Evolutionary conservation across 2,113 vertebrate species (phyloP), one percentile per base, ranked within the genome.

Genomic region (Colaptes auratus): DNA sequence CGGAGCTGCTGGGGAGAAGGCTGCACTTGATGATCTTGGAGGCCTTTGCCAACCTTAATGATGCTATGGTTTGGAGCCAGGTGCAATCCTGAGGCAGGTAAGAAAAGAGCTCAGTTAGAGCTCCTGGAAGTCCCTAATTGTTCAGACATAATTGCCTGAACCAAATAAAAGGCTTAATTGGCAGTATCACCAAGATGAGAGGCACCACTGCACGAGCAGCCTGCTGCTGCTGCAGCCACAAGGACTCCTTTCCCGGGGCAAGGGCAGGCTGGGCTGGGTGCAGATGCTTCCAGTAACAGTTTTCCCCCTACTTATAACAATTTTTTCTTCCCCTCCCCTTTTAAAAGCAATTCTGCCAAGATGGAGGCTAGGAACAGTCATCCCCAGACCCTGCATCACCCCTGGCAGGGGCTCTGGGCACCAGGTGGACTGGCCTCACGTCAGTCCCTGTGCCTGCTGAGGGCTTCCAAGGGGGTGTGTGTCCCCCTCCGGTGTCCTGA

Each of bases 231-330:
- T 73, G 90, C 93, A 95, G 91, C 96, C 97, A 96, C 76, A 90
- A 86, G n/a, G n/a, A n/a, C n/a, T n/a, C n/a, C n/a, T n/a, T n/a
- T n/a, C n/a, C n/a, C n/a, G n/a, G n/a, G n/a, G n/a, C n/a, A 96
- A 96, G 90, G 88, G 92, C 89, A 82, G 86, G 81, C 93, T 61
- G 77, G 3, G 96, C 69, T 94, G 90, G 61, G 73, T 76, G 72
- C 97, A 97, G 71, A 95, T 97, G 97, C 82, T 97, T 97, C 80
- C 66, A 96, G 97, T 97, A 88, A 96, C n/a, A n/a, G n/a, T 91
- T 81, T 35, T 50, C 3, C 21, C 48, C 88, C 83, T 82, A 46
- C 89, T 96, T 67, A 64, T 55, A 88, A 89, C 90, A 97, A 97
- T 94, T 94, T 75, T 78, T 74, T 61, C 52, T 48, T 60, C 60